A percentile compares a stretch with the other conserved stretches of the same genome.
These are phyloP conservation scores for Eudyptes chrysolophus DNA, from an alignment of 2,113 vertebrate genomes.

Conservation along the genomic window DNA sequence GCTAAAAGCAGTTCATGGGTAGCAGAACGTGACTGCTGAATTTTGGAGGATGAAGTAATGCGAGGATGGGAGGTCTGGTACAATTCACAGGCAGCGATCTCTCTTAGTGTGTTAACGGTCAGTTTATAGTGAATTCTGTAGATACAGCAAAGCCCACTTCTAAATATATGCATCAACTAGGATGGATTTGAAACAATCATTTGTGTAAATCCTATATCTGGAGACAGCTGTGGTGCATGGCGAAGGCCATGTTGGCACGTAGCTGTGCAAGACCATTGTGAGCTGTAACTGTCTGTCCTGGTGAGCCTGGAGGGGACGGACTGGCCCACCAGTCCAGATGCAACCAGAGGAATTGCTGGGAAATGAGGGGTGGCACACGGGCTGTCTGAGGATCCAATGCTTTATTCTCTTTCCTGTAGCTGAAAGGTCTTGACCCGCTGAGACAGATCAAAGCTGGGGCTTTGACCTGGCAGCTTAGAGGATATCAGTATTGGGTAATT, in stretches of 20 bases:
- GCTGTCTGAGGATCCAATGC: not conserved
- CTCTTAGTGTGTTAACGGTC: not conserved
- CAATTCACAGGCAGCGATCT: not conserved
- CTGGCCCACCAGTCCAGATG: not conserved
- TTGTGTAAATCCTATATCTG: not conserved
- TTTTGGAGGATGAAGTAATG: not conserved
- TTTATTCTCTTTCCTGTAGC: not conserved
- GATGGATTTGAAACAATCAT: not conserved
- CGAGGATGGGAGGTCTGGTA: not conserved
- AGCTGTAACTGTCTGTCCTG: not conserved
- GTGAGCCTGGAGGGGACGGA: not conserved
- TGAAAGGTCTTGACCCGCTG: not conserved
- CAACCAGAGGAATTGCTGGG: not conserved
- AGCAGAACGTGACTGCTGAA: not conserved
- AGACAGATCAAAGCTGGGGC: not conserved
- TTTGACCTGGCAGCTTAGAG: not conserved
- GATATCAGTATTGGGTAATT: not conserved
- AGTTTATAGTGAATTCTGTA: not conserved
- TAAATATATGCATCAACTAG: not conserved
- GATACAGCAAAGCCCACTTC: not conserved
- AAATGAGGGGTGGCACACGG: not conserved
- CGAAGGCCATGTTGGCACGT: fast-evolving
- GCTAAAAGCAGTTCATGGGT: not conserved
- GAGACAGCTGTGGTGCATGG: not conserved
- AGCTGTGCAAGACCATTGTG: not conserved